These are phyloP conservation scores for Catostomus latipinnis DNA, from an alignment of 2,797 vertebrate genomes.

Conservation along the genomic window DNA sequence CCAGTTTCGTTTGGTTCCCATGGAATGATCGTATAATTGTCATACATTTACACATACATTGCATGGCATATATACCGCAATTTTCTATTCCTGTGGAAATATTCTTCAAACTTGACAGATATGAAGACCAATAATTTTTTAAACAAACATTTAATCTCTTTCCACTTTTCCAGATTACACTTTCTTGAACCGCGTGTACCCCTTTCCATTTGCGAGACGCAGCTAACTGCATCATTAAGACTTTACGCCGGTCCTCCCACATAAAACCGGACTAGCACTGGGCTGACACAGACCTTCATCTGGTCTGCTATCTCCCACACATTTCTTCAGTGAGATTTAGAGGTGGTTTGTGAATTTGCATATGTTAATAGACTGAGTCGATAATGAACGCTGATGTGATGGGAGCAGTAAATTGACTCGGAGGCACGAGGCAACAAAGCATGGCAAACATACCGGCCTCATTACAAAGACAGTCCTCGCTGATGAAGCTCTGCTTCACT, in stretches of 20 bases:
- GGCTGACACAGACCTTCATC: constrained; percentile 2
- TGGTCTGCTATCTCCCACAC: constrained; percentile 28
- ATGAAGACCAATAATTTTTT: background rate
- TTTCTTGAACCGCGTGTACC: constrained; percentile 1
- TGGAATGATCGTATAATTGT: constrained; percentile 16
- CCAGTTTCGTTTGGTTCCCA: background rate
- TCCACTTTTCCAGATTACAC: too few species aligned
- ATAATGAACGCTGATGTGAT: constrained; percentile 29
- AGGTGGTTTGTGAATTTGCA: constrained; percentile 34
- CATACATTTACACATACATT: background rate
- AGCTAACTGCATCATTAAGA: constrained; percentile 47
- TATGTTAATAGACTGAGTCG: constrained; percentile 40
- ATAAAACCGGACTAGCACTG: background rate
- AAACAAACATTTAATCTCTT: background rate
- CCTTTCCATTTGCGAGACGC: constrained; percentile 26
- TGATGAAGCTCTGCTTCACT: background rate
- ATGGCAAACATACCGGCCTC: constrained; percentile 15
- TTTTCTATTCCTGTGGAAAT: background rate
- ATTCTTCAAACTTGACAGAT: background rate
- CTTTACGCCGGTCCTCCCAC: constrained; percentile 33
- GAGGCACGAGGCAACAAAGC: constrained; percentile 1
- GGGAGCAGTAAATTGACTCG: constrained; percentile 1
- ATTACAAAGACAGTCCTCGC: background rate
- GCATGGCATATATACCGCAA: background rate
- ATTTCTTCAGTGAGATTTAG: constrained; percentile 38